Base-by-base conservation (phyloP, 2,113 vertebrate species). In the Lichenostomus cassidix region DNA sequence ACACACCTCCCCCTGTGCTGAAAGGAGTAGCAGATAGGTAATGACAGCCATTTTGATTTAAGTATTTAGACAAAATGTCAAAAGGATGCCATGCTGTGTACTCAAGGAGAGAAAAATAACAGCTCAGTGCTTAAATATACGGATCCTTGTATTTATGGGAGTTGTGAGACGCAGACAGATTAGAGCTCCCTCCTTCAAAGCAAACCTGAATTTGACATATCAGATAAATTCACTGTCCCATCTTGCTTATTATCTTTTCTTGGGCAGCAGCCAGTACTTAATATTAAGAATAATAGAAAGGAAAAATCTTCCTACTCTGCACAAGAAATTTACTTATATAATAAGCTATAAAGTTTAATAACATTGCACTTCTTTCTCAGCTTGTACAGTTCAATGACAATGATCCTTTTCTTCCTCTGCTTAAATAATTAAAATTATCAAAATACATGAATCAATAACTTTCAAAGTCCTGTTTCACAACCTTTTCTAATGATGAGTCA, bases 261-360 rank as follows among this genome's bases (percentile, higher is more conserved):
- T 92, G 90, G 79, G 29, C 24, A 83, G 35, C 39, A 92, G 89
- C 64, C 86, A 95, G 49, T 29, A 67, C 82, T 81, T 87, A 93
- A 90, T 87, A 85, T 77, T 93, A 79, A 92, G 50, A 90, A 86
- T 67, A 92, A 92, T 47, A 86, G 76, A 90, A 50, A 27, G 19
- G 27, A 44, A 88, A 91, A 92, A 74, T 83, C 64, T 75, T 90
- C 29, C 64, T 89, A 33, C 68, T 90, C 69, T 77, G 64, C 73
- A 92, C 68, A 86, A 96, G 63, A 42, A 63, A 93, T 93, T 93
- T 93, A 67, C 39, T 93, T 89, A 74, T 58, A 85, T 71, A 82
- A 69, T 70, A 89, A 87, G 33, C 71, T 67, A 77, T 93, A 83
- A 92, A 92, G 33, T 83, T 93, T 92, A 89, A 93, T 94, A 93